Base-by-base conservation (phyloP, 2,797 vertebrate species). In the Sebastes kiyomatsui region DNA sequence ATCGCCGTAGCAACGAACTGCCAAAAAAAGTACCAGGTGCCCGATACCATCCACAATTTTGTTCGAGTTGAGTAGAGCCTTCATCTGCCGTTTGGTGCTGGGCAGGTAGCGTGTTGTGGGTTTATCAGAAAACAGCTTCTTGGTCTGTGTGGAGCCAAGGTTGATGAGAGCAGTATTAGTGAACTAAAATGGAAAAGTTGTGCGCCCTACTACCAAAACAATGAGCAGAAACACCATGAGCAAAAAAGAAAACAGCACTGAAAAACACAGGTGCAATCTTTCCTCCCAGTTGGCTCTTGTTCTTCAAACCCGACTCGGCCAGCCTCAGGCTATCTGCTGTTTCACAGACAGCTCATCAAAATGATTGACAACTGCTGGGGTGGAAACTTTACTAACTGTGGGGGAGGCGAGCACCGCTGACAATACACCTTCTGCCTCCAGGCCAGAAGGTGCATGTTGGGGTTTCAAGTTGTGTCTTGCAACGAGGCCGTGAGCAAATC, bases 321-420 rank as follows among this genome's bases (percentile, higher is more conserved):
- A 52, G 87, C 90, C 86, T 67, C 54, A 1, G 67, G 84, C 77
- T 6, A 32, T 20, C 46, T 64, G 68, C 30, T 12, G 46, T 20
- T 85, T 79, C 69, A 42, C 64, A 82, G 75, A 86, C 74, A 46
- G 70, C 73, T 90, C 72, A 80, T 83, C 75, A 80, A 75, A 70
- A 80, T 87, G 82, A 89, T n/a, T 84, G 90, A 90, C 83, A 82
- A 67, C 69, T 67, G 72, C 80, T 59, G 13, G 18, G 64, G 56
- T 71, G 81, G 79, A 74, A 84, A 85, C 59, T 54, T 49, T 59
- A 77, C 69, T 59, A 46, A 72, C 72, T 64, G 67, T 25, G 67
- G 82, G 73, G 77, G 79, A 77, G 83, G 72, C 71, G 52, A 49
- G 73, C n/a, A 0, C 30, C 10, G 20, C 25, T 67, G 73, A 75